Conservation (phyloP, 2,113 vertebrate species). For the Trogon melanurus region DNA sequence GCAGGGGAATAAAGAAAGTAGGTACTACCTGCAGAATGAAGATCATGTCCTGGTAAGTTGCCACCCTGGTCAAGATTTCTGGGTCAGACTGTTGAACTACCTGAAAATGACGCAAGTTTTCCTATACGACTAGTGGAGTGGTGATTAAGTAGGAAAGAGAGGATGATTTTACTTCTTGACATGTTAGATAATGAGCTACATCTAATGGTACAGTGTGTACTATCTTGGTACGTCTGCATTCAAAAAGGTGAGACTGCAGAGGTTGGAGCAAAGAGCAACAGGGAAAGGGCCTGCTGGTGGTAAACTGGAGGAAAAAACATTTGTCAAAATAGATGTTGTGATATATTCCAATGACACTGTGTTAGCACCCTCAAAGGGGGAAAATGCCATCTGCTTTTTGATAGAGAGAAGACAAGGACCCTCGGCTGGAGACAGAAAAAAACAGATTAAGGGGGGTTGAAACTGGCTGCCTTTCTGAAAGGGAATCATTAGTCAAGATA, state of each 20-base stretch:
- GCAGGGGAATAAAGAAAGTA: background rate
- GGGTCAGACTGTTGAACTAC: background rate
- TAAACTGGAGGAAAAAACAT: background rate
- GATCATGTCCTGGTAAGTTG: background rate
- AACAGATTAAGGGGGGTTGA: background rate
- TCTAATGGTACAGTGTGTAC: background rate
- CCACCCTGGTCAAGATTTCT: background rate
- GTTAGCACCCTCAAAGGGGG: accelerated
- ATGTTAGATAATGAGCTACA: background rate
- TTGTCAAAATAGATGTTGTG: background rate
- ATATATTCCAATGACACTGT: background rate
- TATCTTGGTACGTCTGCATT: background rate
- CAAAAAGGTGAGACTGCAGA: background rate
- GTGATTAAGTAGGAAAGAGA: background rate
- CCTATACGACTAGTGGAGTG: background rate
- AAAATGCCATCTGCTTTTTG: background rate
- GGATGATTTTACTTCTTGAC: background rate
- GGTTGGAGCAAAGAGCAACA: background rate
- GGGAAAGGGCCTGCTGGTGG: background rate
- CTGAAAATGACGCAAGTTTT: background rate
- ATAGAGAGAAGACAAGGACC: background rate
- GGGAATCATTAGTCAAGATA: background rate
- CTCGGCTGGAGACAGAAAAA: background rate
- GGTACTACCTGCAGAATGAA: background rate
- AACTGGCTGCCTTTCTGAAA: background rate